Base-by-base conservation (phyloP, 2,113 vertebrate genomes). In the Pungitius pungitius region DNA sequence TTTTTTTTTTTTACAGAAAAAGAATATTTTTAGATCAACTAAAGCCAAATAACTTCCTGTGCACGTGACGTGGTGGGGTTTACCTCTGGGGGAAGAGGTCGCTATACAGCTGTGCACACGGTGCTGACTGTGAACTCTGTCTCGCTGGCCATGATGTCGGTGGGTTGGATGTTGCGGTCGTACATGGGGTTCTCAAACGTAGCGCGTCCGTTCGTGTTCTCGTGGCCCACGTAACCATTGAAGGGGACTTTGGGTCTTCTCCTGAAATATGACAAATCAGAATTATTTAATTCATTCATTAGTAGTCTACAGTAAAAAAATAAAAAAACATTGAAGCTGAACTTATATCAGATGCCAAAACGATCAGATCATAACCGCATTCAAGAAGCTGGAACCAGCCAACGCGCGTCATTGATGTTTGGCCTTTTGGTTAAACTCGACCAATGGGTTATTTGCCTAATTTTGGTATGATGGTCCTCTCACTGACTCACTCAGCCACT, bases 151-250 rank as follows among this genome's bases (percentile, higher is more conserved):
- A 98, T 85, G 91, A 98, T 96, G 90, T 99, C 98, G 1, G 96
- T 96, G 83, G 98, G 95, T 69, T 97, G 97, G 89, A 99, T 96
- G 95, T 94, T 98, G n/a, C 97, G 94, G 90, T 99, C 98, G 0
- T 99, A 99, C 98, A 99, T 99, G 0, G 98, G 97, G 80, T 99
- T 99, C 87, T 99, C 98, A 15, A 99, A 99, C 0, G 98, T 98
- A 6, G 95, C 97, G 79, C 97, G 92, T 3, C 98, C 97, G 0
- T 95, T 97, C 12, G 95, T 99, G 95, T 96, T 99, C 81, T 99
- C 98, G 0, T 99, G 98, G 77, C 97, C 97, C 0, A 95, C 95
- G 0, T 96, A 99, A 85, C 98, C 97, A 4, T 99, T 99, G 93
- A 99, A 99, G 0, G 97, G 97, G 77, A 98, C 96, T 93, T 99